Evolutionary conservation across 2,888 invertebrate genomes (phyloP).

Genomic region (Ypsolopha scabrella): DNA sequence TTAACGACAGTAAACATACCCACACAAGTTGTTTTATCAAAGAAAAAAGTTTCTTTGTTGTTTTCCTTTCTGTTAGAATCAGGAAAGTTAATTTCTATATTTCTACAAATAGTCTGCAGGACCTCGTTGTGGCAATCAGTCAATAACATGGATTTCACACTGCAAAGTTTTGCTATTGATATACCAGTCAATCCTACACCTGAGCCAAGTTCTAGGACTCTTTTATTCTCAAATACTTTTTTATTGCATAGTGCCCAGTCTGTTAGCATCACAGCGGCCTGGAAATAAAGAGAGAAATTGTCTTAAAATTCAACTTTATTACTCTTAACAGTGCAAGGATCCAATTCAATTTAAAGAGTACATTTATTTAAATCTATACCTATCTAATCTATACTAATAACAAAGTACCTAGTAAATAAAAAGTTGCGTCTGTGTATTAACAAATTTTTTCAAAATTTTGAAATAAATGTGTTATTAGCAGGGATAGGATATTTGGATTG

Average conservation of each 20-base stretch:
- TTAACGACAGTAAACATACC: slow-evolving; percentile 21
- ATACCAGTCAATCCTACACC: slow-evolving; percentile 83
- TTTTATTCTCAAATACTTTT: slow-evolving; percentile 60
- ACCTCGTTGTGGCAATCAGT: slow-evolving; percentile 80
- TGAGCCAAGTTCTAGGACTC: slow-evolving; percentile 80
- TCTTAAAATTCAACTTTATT: background rate
- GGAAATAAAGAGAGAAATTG: slow-evolving; percentile 18
- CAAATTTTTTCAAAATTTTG: too few species aligned
- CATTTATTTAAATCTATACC: too few species aligned
- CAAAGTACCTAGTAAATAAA: too few species aligned
- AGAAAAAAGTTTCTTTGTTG: slow-evolving; percentile 16
- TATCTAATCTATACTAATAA: background rate
- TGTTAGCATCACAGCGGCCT: slow-evolving; percentile 78
- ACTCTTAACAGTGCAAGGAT: too few species aligned
- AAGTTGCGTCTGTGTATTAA: too few species aligned
- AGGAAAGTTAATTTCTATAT: slow-evolving; percentile 72
- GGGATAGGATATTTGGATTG: too few species aligned
- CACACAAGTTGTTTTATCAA: slow-evolving; percentile 16
- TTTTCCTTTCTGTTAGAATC: slow-evolving; percentile 11
- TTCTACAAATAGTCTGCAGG: slow-evolving; percentile 71
- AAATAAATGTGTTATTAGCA: too few species aligned
- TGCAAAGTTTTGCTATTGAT: slow-evolving; percentile 65
- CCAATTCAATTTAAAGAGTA: background rate
- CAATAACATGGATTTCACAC: slow-evolving; percentile 66
- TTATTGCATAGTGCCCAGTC: slow-evolving; percentile 76